Evolutionary conservation across 2,888 invertebrate genomes (phyloP), one percentile per base, ranked within the genome.

Genomic region (Pediacus dermestoides): DNA sequence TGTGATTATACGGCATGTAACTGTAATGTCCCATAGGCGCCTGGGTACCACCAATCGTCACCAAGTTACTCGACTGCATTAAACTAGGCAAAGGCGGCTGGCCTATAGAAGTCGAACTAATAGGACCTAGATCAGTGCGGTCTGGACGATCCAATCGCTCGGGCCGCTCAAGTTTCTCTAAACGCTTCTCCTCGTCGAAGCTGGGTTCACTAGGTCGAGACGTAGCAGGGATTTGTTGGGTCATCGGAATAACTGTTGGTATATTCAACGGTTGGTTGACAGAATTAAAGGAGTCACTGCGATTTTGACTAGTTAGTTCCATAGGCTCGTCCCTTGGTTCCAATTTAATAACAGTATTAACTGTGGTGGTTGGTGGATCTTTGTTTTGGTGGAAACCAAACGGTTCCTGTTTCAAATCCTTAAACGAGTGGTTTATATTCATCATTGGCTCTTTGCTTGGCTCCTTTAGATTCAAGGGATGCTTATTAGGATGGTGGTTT

Each of bases 11-110:
- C 1, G 57, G 56, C 72, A 80, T 74, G 50, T 80, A 79, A 8
- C 81, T 74, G 61, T 81, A 83, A 34, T 78, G 77, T 4, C 75
- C 74, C 52, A 77, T 73, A 55, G 75, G 65, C 4, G 53, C 73
- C 31, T 74, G 57, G 18, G 38, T 52, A 35, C 74, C 75, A 36
- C 78, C 79, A 3, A 80, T 77, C 22, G 80, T 77, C 52, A 78
- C 75, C 46, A 80, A 61, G 52, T 79, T 76, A 23, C 76, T 75
- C 33, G 76, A 75, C 39, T 77, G 77, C 64, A 79, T 65, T 23
- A 78, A 61, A 14, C 74, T 76, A 25, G 74, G 71, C 34, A 78
- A 65, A 8, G 78, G 74, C 13, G 78, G 72, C 57, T 78, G 78
- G 22, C 71, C 74, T 4, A 75, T 70, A 2, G 45, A 31, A 7